Base-by-base conservation (phyloP, 2,888 invertebrate genomes). In the Seira sanloemensis region DNA sequence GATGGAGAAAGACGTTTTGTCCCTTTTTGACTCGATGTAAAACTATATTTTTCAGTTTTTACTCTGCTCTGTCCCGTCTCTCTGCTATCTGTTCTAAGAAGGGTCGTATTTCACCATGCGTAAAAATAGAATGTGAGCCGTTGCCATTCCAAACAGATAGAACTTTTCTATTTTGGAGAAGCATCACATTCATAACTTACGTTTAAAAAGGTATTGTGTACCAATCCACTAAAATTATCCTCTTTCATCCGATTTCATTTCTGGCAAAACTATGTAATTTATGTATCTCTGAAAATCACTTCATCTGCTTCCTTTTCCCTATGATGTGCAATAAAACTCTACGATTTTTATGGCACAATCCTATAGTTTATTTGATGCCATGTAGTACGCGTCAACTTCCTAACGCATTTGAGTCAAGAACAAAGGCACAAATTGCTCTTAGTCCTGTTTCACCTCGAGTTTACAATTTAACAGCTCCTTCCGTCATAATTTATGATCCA, bases 191-290 rank as follows among this genome's bases (percentile, higher is more conserved):
- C 58, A 58, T 58, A 58, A 58, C 58, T 58, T 58, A 58, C 9
- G 9, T 58, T 58, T 5, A 58, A 58, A 58, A 18, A 18, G 9
- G 2, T 5, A 58, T 58, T 58, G 5, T 58, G 37, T 37, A 37
- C 12, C 7, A 37, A n/a, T 37, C 58, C 18, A 16, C n/a, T 4
- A 58, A 58, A 58, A 58, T 58, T 58, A 58, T 18, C n/a, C 9
- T 58, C 7, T n/a, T 58, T 58, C 58, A 58, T 58, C n/a, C 58
- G n/a, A 58, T 58, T 58, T 58, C 58, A 58, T 58, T 58, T 58
- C 58, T 37, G 5, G n/a, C 4, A 58, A 18, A 58, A 58, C 7
- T 58, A 18, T 7, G 18, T 58, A 58, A 58, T 58, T 58, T 58
- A 58, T 58, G 58, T 58, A 16, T 58, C 16, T 58, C 12, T 18